These are phyloP conservation scores for Julus scanicus DNA, from an alignment of 2,888 invertebrate genomes.

Conservation along the genomic window DNA sequence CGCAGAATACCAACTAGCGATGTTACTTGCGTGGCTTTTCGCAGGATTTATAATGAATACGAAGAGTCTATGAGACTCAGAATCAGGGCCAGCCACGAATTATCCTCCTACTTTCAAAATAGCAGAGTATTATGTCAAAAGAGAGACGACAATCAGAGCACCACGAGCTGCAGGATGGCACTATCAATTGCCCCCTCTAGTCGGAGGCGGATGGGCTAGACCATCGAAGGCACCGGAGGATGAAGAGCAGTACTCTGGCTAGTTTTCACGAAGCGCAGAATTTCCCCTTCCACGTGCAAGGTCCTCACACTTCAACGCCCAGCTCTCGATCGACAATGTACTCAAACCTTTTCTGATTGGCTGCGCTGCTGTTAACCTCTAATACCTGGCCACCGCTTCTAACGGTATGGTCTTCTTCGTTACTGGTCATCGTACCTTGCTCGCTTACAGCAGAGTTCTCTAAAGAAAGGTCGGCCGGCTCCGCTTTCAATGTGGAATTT, in stretches of 20 bases:
- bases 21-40: not conserved
- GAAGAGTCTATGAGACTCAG: conserved; percentile 40
- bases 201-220: not conserved
- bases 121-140: conserved; percentile 47
- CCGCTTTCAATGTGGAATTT: not conserved
- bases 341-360: conserved; percentile 59
- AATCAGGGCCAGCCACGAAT: not conserved
- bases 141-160: conserved; percentile 9
- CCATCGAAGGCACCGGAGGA: not conserved
- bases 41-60: not conserved
- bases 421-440: not conserved
- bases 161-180: conserved; percentile 25
- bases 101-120: conserved; percentile 40
- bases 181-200: not conserved
- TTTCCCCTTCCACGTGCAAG: not conserved
- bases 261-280: conserved; percentile 41
- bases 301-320: conserved; percentile 61
- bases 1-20: not conserved
- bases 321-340: conserved; percentile 61
- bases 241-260: not conserved
- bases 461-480: not conserved
- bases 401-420: conserved; percentile 52
- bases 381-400: conserved; percentile 53
- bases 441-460: conserved; percentile 16
- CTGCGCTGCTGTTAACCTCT: conserved; percentile 56